phyloP scores from a whole-genome alignment of 2,888 invertebrate species.

The Lomographa bimaculata region DNA sequence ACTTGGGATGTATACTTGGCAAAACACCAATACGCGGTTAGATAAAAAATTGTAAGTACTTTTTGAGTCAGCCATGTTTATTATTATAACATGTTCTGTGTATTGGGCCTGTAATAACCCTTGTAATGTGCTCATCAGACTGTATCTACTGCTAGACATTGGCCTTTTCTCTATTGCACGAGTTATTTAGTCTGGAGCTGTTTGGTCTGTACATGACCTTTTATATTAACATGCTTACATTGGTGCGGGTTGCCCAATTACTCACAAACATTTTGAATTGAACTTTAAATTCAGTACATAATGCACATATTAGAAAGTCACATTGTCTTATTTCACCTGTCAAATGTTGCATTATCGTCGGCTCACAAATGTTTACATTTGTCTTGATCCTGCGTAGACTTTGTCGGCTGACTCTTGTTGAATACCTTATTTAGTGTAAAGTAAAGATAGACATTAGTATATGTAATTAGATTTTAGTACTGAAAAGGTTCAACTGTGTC shows the following conservation, averaged over 20 bases:
- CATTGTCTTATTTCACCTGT: too few relatives aligned
- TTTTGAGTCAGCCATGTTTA: slow-evolving; percentile 15
- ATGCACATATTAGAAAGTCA: slow-evolving; percentile 2
- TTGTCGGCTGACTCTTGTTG: too few relatives aligned
- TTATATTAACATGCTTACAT: slow-evolving; percentile 18
- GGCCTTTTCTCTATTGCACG: slow-evolving; percentile 15
- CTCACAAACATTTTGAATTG: slow-evolving; percentile 8
- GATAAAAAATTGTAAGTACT: slow-evolving; percentile 24
- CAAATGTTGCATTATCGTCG: too few relatives aligned
- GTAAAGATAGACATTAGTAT: too few relatives aligned
- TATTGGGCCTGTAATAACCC: slow-evolving; percentile 25
- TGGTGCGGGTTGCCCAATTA: slow-evolving; percentile 6
- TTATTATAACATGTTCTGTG: slow-evolving; percentile 16
- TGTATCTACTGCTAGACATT: slow-evolving; percentile 10
- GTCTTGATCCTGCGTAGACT: too few relatives aligned
- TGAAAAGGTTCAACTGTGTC: too few relatives aligned
- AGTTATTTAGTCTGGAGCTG: slow-evolving; percentile 7
- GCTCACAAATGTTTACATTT: too few relatives aligned
- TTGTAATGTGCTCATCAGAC: slow-evolving; percentile 4
- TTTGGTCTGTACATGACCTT: slow-evolving; percentile 3
- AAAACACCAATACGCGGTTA: slow-evolving; percentile 10
- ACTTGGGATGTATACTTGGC: slow-evolving; percentile 14
- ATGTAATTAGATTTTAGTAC: too few relatives aligned
- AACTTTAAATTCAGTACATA: background rate
- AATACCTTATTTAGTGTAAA: too few relatives aligned